These are phyloP conservation scores for Vicugna pacos DNA, from an alignment of 2,113 vertebrate species.

Conservation along the genomic window DNA sequence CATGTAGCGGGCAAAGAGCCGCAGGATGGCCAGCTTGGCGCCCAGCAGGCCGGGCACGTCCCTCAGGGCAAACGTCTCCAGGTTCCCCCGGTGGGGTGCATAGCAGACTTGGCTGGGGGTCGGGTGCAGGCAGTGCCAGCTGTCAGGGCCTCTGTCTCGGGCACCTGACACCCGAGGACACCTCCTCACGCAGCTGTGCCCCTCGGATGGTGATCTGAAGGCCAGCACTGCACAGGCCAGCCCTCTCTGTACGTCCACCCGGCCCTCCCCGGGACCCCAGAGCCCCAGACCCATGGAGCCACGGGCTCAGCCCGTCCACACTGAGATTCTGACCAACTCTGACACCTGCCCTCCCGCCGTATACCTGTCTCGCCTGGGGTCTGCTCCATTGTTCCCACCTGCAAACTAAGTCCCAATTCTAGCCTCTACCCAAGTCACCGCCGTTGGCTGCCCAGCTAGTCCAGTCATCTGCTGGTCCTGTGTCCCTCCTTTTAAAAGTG, in stretches of 20 bases:
- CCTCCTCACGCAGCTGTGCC: neutral
- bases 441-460: neutral
- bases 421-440: too few relatives aligned
- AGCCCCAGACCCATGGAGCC: neutral
- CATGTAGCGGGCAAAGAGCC: slow-evolving; percentile 91
- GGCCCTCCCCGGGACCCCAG: neutral
- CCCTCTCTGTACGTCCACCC: rapidly evolving
- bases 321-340: neutral
- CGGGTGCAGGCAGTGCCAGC: rapidly evolving
- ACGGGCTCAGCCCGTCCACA: neutral
- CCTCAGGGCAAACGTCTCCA: slow-evolving; percentile 87
- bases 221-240: neutral
- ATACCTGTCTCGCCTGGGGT: rapidly evolving
- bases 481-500: neutral
- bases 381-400: neutral
- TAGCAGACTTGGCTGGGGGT: slow-evolving; percentile 89
- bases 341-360: neutral
- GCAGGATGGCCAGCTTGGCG: slow-evolving; percentile 89
- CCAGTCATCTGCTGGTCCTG: neutral
- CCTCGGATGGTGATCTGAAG: too few relatives aligned
- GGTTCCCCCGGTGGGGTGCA: slow-evolving; percentile 86
- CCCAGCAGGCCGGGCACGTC: slow-evolving; percentile 88
- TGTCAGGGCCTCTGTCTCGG: neutral
- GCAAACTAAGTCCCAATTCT: too few relatives aligned
- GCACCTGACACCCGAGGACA: rapidly evolving